Evolutionary conservation across 2,797 vertebrate species (phyloP), one percentile per base, ranked within the genome.

Genomic region (Coccyzus lansbergi): DNA sequence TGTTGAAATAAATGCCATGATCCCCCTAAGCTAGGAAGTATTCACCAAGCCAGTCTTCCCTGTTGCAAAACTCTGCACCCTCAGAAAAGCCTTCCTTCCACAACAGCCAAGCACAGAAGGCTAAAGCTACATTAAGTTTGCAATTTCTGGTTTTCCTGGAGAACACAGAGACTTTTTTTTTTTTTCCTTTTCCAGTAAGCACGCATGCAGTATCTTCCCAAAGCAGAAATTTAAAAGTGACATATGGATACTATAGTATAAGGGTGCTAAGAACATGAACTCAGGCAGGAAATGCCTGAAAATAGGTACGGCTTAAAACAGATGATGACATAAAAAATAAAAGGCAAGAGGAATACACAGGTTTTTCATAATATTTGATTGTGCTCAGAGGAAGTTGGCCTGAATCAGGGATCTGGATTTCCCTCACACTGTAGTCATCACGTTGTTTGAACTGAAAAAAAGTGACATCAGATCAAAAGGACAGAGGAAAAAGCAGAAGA

Each of bases 371-470:
- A 33, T 26, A 63, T 80, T 79, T 83, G 42, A 63, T 7, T 92
- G 42, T 58, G 34, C 72, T 91, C 80, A 88, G 83, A 86, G 34
- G 40, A 84, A 40, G 74, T 3, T 60, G 82, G 74, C 44, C 76
- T 24, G 11, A 82, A 58, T 44, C 60, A 88, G 36, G n/a, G 16
- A 93, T 48, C 44, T 82, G 70, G 29, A 68, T 51, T 95, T 91
- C 70, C 44, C 91, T 81, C 79, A 81, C 29, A 51, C 52, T 80
- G 80, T 59, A 74, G 92, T 77, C 60, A 49, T 24, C 49, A 28
- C 72, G 67, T 48, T 90, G 74, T 71, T 63, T 77, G 31, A 74
- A 80, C 91, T 95, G 92, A 78, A 95, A 94, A 92, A 79, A 84
- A 78, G 38, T n/a, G 1, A 42, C 29, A 91, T 62, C 59, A 88